Percentiles rank a stretch among this genome's conserved stretches.
Conservation (phyloP, 2,797 vertebrate genomes). For the Ctenopoma kingsleyae region DNA sequence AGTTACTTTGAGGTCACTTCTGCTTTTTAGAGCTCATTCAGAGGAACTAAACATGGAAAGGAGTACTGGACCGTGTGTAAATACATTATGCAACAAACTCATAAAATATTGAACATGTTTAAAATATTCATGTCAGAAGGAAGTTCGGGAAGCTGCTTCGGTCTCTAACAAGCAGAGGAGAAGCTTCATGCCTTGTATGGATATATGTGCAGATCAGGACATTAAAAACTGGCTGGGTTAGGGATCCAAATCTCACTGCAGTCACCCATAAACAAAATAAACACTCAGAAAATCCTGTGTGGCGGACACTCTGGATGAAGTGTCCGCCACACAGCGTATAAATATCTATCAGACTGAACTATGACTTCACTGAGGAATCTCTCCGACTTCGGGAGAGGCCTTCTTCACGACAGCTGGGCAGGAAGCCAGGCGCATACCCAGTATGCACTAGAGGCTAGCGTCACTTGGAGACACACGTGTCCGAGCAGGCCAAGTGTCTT, state of each 20-base stretch:
- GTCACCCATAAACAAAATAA: background rate
- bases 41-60: slow-evolving; percentile 20
- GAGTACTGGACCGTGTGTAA: slow-evolving; percentile 22
- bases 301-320: background rate
- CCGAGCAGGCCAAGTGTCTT: slow-evolving; percentile 1
- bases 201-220: background rate
- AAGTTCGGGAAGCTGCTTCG: background rate
- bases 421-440: slow-evolving; percentile 43
- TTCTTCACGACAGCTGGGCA: slow-evolving; percentile 41
- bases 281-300: background rate
- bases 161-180: background rate
- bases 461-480: slow-evolving; percentile 23
- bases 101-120: slow-evolving; percentile 43
- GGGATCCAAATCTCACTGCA: slow-evolving; percentile 8
- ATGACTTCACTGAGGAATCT: slow-evolving; percentile 45
- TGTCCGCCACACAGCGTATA: slow-evolving; percentile 4
- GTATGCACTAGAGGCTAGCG: slow-evolving; percentile 21
- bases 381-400: slow-evolving; percentile 26
- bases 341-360: slow-evolving; percentile 32
- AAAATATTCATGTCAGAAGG: slow-evolving; percentile 55
- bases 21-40: slow-evolving; percentile 26
- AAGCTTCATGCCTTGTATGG: background rate
- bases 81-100: slow-evolving; percentile 58
- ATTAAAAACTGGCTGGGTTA: background rate
- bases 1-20: slow-evolving; percentile 25